Base-by-base conservation (phyloP, 2,113 vertebrate species). In the Dromiciops gliroides region DNA sequence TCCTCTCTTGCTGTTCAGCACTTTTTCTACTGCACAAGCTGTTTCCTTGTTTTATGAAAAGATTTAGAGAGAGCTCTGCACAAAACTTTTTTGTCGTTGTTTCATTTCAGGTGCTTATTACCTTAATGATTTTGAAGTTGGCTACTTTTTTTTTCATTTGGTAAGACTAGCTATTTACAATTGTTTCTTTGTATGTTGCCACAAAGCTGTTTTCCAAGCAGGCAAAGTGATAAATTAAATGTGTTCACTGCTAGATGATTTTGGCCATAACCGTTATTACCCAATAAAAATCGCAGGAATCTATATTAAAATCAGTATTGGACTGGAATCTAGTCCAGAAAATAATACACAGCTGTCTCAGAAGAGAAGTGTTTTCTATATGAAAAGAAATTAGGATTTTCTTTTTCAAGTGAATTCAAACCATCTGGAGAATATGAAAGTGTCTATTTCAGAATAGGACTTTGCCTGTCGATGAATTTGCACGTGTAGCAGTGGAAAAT, bases 401-500 rank as follows among this genome's bases (percentile, higher is more conserved):
- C n/a, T 91, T 95, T 51, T 3, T 92, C 1, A 26, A 50, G 89
- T 47, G 89, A 44, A 90, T 48, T 90, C 12, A 90, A 28, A 48
- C 89, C 94, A 83, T 88, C 28, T 51, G 90, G 6, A 25, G 14
- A 67, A 16, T 49, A 92, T 94, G 50, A 89, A 89, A 93, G 23
- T 90, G 6, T 92, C 90, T 93, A 47, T 51, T 95, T 90, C 47
- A 92, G 89, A 90, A 53, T 94, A 91, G 93, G 28, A 94, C 89
- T 94, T 96, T 95, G 11, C 9, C 91, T 9, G 26, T 47, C 48
- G 0, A 16, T 92, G 56, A 96, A 50, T 93, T 96, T 90, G 51
- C 89, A 96, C 11, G 24, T 92, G 25, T n/a, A 93, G 92, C 16
- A 95, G 24, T 25, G 93, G 51, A 95, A 97, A 95, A 94, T 75